Percentiles rank a stretch among this genome's conserved stretches.
phyloP scores from a whole-genome alignment of 2,797 vertebrate species.

The Enteromius thamalakanensis region DNA sequence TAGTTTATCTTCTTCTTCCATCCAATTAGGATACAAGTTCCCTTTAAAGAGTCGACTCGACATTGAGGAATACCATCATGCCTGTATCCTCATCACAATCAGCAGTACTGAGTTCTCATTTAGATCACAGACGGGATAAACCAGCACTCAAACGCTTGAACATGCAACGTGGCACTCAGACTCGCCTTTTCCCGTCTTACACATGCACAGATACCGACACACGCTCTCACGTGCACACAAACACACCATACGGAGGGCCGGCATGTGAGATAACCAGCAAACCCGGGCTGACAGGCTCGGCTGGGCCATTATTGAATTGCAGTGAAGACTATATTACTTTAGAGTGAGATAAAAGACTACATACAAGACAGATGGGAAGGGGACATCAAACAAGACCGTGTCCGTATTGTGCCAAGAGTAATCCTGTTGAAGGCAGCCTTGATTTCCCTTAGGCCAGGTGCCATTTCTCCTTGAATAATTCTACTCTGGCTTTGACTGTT shows the following conservation, averaged over 20 bases:
- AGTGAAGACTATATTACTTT: conserved; percentile 97
- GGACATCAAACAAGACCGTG: conserved; percentile 97
- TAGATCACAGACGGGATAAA: conserved; percentile 81
- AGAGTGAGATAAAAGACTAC: conserved; percentile 98
- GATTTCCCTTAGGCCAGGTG: conserved; percentile 92
- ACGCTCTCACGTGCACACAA: conserved; percentile 62
- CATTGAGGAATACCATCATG: conserved; percentile 62
- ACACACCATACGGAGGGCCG: conserved; percentile 80
- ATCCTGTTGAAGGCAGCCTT: conserved; percentile 90
- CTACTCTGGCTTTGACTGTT: conserved; percentile 70
- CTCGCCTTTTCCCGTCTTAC: conserved; percentile 54
- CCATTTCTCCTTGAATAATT: conserved; percentile 91
- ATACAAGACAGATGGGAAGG: conserved; percentile 94
- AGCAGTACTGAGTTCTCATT: conserved; percentile 84
- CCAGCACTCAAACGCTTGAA: conserved; percentile 71
- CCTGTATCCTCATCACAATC: conserved; percentile 70
- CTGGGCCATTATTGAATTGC: conserved; percentile 97
- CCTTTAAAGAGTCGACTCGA: conserved; percentile 70
- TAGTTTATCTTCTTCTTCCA: conserved; percentile 72
- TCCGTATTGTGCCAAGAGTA: conserved; percentile 95
- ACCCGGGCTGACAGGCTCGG: conserved; percentile 92
- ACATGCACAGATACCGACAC: conserved; percentile 59
- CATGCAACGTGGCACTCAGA: conserved; percentile 66
- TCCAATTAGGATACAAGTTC: conserved; percentile 79
- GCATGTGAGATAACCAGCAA: conserved; percentile 96